Base-by-base conservation (phyloP, 1,140 invertebrate species). In the Apis florea region DNA sequence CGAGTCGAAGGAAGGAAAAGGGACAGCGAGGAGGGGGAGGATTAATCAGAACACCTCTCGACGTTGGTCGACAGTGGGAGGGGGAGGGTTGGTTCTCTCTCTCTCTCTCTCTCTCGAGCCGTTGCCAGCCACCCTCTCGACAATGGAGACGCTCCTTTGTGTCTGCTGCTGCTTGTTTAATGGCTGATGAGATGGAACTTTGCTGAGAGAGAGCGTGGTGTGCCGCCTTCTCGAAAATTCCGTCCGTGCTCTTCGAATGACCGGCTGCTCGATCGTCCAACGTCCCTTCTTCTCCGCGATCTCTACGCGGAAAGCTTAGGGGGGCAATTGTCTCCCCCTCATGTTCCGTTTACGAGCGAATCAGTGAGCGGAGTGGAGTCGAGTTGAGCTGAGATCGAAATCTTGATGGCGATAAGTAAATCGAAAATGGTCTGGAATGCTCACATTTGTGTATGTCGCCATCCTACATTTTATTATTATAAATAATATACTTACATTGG, bases 151-250 rank as follows among this genome's bases (percentile, higher is more conserved):
- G 82, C 84, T 82, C 83, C 88, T 92, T 92, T 92, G 87, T 92
- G 67, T 84, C 68, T 83, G 69, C 59, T 58, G 83, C 82, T 89
- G 90, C 90, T 91, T 92, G 90, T 92, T 91, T 92, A 91, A 91
- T 92, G 90, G 89, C 85, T 93, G 91, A 93, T 91, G 91, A 92
- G 88, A 92, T 92, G 91, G 89, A 90, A 90, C 89, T 86, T 85
- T 82, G 81, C 81, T 72, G 83, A 83, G 81, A 85, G 83, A 83
- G 81, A 85, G 73, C 83, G 71, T 56, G 85, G 54, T 31, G 54
- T 31, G 31, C 31, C 82, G 79, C 72, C 75, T 83, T 73, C 31
- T 31, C 51, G 66, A 56, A 81, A 84, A 72, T 68, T 10, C 51
- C 74, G 31, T 49, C 67, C 54, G 56, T 59, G 21, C 49, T 69